Base-by-base conservation (phyloP, 92 coral and sea anemone genomes). In the Zoanthus sansibaricus region DNA sequence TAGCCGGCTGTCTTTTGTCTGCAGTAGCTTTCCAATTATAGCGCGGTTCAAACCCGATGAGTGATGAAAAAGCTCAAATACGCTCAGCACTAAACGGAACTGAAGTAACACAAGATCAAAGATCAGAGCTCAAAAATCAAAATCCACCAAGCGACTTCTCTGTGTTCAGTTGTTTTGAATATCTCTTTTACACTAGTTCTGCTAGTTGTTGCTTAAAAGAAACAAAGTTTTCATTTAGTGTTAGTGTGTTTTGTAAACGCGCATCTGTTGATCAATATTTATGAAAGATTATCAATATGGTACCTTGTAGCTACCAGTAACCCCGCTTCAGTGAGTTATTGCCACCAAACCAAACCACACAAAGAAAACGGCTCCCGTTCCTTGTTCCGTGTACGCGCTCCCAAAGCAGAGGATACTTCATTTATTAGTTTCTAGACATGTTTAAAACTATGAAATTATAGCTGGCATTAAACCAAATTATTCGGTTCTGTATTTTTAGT, bases 251-350 rank as follows among this genome's bases (percentile, higher is more conserved):
- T 80, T 17, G 58, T 42, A 69, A 80, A 80, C 85, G 66, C 49
- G 5, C 21, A 1, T 9, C 18, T 66, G 85, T 80, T 66, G 85
- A 80, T 80, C 33, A 80, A 80, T 80, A 80, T 80, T 80, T 25
- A 78, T 78, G 73, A 80, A 48, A 45, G 33, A 7, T 68, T 17
- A 37, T 80, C 85, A 80, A 80, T 80, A 18, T 54, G 74, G 15
- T 80, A 80, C 74, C 85, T 80, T 18, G 85, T 37, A 32, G 46
- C 85, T 80, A 80, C 85, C 85, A 45, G 85, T 32, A 14, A 7
- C 6, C 25, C 5, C 85, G 66, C 62, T 64, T 80, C 85, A 80
- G 66, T 80, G n/a, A 80, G 46, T 75, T 74, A 80, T 80, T 80
- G 56, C 61, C 45, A 80, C 61, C 45, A 31, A 44, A 46, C 52